phyloP scores from a whole-genome alignment of 1,140 invertebrate species.

The Drosophila bocqueti region DNA sequence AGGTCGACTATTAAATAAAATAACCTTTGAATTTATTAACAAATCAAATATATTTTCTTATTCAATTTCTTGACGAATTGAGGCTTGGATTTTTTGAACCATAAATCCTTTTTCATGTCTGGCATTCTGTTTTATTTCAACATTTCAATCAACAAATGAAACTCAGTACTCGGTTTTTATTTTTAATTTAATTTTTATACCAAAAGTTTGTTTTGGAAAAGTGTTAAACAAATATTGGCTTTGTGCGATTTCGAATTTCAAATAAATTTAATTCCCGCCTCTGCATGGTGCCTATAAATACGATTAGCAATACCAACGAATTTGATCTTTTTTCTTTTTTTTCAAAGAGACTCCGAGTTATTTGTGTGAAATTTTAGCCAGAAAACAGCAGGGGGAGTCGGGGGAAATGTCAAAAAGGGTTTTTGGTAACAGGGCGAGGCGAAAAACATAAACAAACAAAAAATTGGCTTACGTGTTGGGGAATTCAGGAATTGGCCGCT shows the following conservation, averaged over 20 bases:
- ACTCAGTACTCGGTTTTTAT: not conserved
- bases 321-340: conserved; percentile 24
- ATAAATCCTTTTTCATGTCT: too few species aligned
- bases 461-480: not conserved
- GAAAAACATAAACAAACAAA: conserved; percentile 11
- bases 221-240: not conserved
- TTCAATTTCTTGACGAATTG: not conserved
- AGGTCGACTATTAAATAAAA: not conserved
- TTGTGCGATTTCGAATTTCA: conserved; percentile 12
- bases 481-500: conserved; percentile 6
- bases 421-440: conserved; percentile 2
- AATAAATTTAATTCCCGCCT: not conserved
- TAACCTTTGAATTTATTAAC: not conserved
- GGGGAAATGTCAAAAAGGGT: not conserved
- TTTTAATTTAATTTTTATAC: not conserved
- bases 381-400: too few species aligned
- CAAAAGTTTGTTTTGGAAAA: not conserved
- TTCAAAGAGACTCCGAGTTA: conserved; percentile 35
- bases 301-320: conserved; percentile 41
- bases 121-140: not conserved
- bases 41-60: not conserved
- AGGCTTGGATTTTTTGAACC: not conserved
- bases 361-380: conserved; percentile 51
- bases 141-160: conserved; percentile 2
- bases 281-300: conserved; percentile 8